Conservation (phyloP, 2,113 vertebrate genomes). For the Leucosticte australis region DNA sequence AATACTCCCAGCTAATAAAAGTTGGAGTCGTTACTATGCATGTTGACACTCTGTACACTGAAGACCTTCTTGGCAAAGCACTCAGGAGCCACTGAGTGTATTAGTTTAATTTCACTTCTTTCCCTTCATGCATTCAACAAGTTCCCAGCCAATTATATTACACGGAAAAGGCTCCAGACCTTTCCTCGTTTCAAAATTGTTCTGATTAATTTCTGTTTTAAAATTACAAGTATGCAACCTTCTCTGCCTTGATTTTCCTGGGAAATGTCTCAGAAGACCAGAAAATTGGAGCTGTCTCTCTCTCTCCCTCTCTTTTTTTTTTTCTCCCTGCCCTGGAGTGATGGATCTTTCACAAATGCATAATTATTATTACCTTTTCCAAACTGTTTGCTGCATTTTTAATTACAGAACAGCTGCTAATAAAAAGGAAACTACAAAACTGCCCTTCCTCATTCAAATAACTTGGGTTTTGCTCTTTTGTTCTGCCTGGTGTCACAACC, state of each 20-base stretch:
- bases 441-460: slow-evolving; percentile 6
- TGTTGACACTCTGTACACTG: slow-evolving; percentile 52
- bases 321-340: neutral
- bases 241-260: slow-evolving; percentile 43
- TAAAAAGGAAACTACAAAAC: slow-evolving; percentile 1
- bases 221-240: slow-evolving; percentile 40
- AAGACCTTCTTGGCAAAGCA: slow-evolving; percentile 65
- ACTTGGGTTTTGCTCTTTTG: neutral
- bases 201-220: slow-evolving; percentile 61
- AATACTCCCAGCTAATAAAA: slow-evolving; percentile 58
- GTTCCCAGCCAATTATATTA: slow-evolving; percentile 52
- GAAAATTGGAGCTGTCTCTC: neutral
- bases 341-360: slow-evolving; percentile 36
- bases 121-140: slow-evolving; percentile 55
- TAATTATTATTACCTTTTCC: slow-evolving; percentile 58
- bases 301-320: neutral
- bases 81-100: slow-evolving; percentile 60
- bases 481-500: neutral
- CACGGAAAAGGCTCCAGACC: slow-evolving; percentile 37
- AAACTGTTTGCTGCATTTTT: slow-evolving; percentile 47
- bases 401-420: slow-evolving; percentile 49
- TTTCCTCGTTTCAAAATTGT: neutral
- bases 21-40: neutral
- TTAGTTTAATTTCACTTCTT: slow-evolving; percentile 64
- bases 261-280: slow-evolving; percentile 44